Conservation (phyloP, 2,797 vertebrate species). For the Sandelia bainsii region DNA sequence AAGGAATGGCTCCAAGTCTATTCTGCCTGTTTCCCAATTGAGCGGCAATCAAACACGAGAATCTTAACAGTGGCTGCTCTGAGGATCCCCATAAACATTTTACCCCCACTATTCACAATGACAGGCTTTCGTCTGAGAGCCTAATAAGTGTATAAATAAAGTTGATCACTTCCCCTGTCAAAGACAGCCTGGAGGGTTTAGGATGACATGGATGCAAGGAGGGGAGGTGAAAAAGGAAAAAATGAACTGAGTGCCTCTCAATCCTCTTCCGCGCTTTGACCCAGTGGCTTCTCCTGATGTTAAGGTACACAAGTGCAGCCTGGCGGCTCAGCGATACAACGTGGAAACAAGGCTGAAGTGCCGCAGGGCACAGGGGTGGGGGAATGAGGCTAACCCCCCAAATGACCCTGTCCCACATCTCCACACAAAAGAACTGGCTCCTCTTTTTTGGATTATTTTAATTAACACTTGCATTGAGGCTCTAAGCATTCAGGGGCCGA, state of each 20-base stretch:
- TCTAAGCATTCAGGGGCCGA: slow-evolving; percentile 76
- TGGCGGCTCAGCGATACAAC: slow-evolving; percentile 77
- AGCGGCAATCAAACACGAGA: slow-evolving; percentile 78
- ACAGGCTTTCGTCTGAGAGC: slow-evolving; percentile 75
- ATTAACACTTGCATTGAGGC: slow-evolving; percentile 90
- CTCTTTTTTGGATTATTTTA: slow-evolving; percentile 90
- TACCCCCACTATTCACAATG: slow-evolving; percentile 70
- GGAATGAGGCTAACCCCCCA: slow-evolving; percentile 81
- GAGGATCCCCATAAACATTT: slow-evolving; percentile 71
- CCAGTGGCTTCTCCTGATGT: slow-evolving; percentile 77
- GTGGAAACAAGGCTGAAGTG: slow-evolving; percentile 80
- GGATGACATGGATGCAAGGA: slow-evolving; percentile 78
- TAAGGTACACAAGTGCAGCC: slow-evolving; percentile 82
- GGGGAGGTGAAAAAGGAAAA: slow-evolving; percentile 67
- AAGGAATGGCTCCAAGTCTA: slow-evolving; percentile 59
- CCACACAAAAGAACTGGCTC: slow-evolving; percentile 84
- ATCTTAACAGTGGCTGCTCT: slow-evolving; percentile 67
- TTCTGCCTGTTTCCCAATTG: slow-evolving; percentile 56
- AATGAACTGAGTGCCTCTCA: slow-evolving; percentile 78
- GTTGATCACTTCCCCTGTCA: slow-evolving; percentile 85
- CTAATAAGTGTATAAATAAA: slow-evolving; percentile 86
- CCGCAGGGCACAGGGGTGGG: slow-evolving; percentile 80
- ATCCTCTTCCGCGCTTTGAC: slow-evolving; percentile 81
- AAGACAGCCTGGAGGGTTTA: slow-evolving; percentile 76
- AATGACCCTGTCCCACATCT: slow-evolving; percentile 81